Evolutionary conservation across 2,113 vertebrate species (phyloP).

Genomic region (Indicator maculatus): DNA sequence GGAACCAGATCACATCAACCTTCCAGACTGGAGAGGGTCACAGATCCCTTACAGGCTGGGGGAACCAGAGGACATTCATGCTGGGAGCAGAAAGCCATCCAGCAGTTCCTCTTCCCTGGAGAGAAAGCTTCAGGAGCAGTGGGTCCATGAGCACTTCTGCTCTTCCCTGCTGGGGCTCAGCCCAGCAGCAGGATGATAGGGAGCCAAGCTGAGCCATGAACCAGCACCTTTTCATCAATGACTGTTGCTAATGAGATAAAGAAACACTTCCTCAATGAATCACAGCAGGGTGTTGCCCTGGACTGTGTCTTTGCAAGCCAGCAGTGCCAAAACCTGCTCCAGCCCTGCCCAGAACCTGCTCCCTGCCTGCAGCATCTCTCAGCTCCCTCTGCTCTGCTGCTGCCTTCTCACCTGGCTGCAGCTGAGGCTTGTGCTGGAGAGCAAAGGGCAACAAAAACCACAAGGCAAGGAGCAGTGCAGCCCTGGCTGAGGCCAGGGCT

Average conservation of each 20-base stretch:
- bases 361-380: neutral
- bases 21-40: too few relatives aligned
- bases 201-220: neutral
- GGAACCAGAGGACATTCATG: neutral
- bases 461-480: too few relatives aligned
- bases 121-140: neutral
- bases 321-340: neutral
- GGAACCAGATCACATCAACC: too few relatives aligned
- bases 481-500: neutral
- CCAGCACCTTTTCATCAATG: neutral
- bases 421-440: fast-evolving
- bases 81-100: neutral
- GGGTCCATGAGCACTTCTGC: fast-evolving
- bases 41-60: fast-evolving
- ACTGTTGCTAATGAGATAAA: neutral
- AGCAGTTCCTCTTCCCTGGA: fast-evolving
- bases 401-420: neutral
- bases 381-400: neutral
- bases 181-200: fast-evolving
- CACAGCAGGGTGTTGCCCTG: neutral
- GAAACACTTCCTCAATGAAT: constrained; percentile 38
- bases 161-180: neutral
- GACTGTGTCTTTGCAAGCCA: neutral
- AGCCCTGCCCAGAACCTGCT: neutral
- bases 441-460: neutral